Base-by-base conservation (phyloP, 1,140 invertebrate species). In the Solenopsis invicta region DNA sequence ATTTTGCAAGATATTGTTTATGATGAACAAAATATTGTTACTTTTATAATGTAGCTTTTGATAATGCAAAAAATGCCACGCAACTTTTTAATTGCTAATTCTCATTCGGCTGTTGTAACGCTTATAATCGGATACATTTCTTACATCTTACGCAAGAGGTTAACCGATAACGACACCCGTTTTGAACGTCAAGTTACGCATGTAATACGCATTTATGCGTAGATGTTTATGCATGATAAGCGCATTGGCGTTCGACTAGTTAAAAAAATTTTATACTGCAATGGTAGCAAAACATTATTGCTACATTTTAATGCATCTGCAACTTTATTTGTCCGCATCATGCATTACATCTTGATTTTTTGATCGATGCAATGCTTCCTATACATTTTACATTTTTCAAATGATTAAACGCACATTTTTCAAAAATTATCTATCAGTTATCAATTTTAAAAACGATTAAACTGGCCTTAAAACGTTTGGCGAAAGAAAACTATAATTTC, bases 121-220 rank as follows among this genome's bases (percentile, higher is more conserved):
- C 81, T 81, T 64, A 74, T 52, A 48, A 87, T 87, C 76, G 24
- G 69, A 59, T 18, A 66, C 84, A 48, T 82, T 89, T 82, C 88
- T 87, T 77, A 56, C 48, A 52, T 64, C 48, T 89, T 89, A 56
- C 61, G 88, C 62, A 89, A 89, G 62, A 87, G 84, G 84, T 89
- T 81, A 89, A 82, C 76, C 21, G 88, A 89, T 89, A 89, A 89
- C 69, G 62, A 69, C 61, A 50, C 21, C 54, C 71, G 69, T 89
- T 89, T 86, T 81, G 67, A 74, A 75, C 80, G 41, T 29, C 54
- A 75, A 74, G 37, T 86, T 87, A 87, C 50, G 71, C 75, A 10
- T 72, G 21, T 52, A 74, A 71, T 56, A 86, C 74, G 74, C 82
- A 76, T 66, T 88, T 78, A 34, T 86, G 69, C 87, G 88, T 89